These are phyloP conservation scores for Malurus leucopterus DNA, from an alignment of 2,797 vertebrate genomes.

Conservation along the genomic window DNA sequence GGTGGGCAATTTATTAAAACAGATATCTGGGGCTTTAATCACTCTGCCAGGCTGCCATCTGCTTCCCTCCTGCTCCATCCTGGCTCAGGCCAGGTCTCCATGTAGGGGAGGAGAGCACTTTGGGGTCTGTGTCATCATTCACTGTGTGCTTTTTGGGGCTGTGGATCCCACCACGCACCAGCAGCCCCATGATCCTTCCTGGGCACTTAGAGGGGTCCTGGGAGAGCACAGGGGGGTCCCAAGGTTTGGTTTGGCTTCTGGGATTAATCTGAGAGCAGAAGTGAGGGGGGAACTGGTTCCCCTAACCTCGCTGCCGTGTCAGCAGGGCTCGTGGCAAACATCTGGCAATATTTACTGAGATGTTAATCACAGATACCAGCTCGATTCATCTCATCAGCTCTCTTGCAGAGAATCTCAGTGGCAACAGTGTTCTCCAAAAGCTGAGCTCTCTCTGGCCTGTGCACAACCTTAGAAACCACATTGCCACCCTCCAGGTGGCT, in stretches of 20 bases:
- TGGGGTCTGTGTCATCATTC: conserved; percentile 47
- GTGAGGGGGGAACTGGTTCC: not conserved
- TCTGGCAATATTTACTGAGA: conserved; percentile 8
- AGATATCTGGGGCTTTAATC: conserved; percentile 68
- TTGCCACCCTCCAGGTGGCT: not conserved
- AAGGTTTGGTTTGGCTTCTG: not conserved
- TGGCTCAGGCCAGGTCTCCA: conserved; percentile 43
- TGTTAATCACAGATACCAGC: not conserved
- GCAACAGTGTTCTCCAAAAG: not conserved
- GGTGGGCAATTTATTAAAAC: conserved; percentile 69
- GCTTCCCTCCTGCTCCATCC: conserved; percentile 42
- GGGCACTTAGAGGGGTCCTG: not conserved
- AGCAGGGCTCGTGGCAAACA: not conserved
- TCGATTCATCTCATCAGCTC: not conserved
- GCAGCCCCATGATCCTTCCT: not conserved
- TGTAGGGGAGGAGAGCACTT: conserved; percentile 36
- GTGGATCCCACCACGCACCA: not conserved
- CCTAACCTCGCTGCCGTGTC: not conserved
- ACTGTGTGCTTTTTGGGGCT: conserved; percentile 26
- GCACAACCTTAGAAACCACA: not conserved
- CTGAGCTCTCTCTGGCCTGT: not conserved
- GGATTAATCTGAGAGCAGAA: not conserved
- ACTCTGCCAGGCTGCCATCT: conserved; percentile 74
- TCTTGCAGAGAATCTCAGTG: conserved; percentile 6
- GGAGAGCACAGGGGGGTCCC: not conserved